Base-by-base conservation (phyloP, 2,797 vertebrate species). In the Paramormyrops hopkinsi region DNA sequence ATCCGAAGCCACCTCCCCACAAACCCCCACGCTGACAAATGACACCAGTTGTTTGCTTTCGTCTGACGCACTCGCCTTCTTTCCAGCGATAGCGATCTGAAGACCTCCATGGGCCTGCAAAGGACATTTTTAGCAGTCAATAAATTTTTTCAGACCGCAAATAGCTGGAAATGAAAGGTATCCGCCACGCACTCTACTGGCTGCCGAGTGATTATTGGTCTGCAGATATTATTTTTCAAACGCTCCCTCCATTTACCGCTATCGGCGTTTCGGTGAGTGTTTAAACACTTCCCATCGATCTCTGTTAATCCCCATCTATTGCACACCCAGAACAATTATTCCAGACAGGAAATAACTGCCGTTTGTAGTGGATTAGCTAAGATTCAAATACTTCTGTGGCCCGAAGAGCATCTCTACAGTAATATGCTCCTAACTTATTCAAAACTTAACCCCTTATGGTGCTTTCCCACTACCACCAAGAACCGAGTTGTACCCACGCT, bases 261-360 rank as follows among this genome's bases (percentile, higher is more conserved):
- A n/a, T 82, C 19, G 76, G 76, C 37, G 8, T 82, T 82, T 22
- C 6, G 2, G 37, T 82, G 76, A 46, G 76, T 19, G 19, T n/a
- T 82, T 82, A 82, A 82, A 41, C 76, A n/a, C 76, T 46, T 44
- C 76, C 19, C 76, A 82, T 82, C 41, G 76, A 82, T 46, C 76
- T n/a, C 76, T 9, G 76, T 7, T 82, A 82, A 82, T 46, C 76
- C 46, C 19, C 37, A 82, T 46, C 7, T 82, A 44, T 46, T 44
- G 41, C 76, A 82, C 17, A 19, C 6, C 37, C 41, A 82, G 19
- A 37, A 11, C 76, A 82, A 82, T 82, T 82, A 82, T 82, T 46
- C 76, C 37, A n/a, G 41, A 82, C 37, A 41, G 76, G 76, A 46
- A 82, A 44, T 19, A 82, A n/a, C 76, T 44, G 73, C 33, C 5